These are phyloP conservation scores for Protobothrops flavoviridis DNA, from an alignment of 2,113 vertebrate species.

Conservation along the genomic window DNA sequence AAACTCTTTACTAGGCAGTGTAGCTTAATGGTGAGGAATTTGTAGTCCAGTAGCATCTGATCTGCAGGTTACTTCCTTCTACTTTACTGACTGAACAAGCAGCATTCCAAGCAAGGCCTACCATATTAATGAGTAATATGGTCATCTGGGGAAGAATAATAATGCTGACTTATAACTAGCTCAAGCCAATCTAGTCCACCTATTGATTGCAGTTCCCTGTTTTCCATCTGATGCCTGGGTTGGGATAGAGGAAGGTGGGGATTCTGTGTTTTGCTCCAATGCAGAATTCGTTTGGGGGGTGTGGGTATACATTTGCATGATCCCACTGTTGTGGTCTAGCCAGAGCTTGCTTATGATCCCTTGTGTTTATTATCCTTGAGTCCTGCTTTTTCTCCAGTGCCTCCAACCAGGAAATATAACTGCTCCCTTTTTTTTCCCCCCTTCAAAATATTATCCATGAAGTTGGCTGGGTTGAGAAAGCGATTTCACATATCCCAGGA, in stretches of 20 bases:
- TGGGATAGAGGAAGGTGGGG: neutral
- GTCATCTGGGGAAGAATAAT: neutral
- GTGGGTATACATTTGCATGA: neutral
- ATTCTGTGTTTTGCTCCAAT: neutral
- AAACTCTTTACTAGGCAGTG: neutral
- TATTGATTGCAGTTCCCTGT: neutral
- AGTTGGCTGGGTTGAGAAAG: neutral
- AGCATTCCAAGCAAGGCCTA: neutral
- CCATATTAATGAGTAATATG: neutral
- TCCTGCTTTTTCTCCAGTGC: neutral
- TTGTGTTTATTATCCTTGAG: neutral
- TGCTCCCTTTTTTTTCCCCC: neutral
- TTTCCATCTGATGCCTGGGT: neutral
- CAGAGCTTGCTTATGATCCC: neutral
- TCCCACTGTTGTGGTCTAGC: neutral
- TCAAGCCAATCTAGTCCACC: neutral
- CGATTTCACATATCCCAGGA: neutral
- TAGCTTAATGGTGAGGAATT: neutral
- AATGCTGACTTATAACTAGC: neutral
- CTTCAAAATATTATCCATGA: neutral
- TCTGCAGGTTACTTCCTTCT: neutral
- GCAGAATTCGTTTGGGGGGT: neutral
- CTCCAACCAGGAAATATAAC: too few species aligned
- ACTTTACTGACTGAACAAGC: neutral
- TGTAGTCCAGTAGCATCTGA: neutral